Conservation (phyloP, 2,888 invertebrate genomes). For the Dione vanillae region DNA sequence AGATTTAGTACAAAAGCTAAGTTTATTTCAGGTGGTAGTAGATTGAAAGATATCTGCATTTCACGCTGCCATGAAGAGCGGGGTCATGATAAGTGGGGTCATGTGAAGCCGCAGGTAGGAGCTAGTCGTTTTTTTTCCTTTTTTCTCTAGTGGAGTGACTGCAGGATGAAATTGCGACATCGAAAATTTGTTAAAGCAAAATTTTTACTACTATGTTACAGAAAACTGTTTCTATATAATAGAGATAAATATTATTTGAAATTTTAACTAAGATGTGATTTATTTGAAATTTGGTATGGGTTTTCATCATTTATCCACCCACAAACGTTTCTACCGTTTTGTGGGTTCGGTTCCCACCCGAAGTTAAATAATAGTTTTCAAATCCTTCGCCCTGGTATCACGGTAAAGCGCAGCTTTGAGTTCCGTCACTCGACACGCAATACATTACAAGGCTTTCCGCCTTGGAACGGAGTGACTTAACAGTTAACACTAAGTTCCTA, state of each 20-base stretch:
- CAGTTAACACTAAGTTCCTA: too few relatives aligned
- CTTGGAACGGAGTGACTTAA: too few relatives aligned
- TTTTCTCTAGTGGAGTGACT: background rate
- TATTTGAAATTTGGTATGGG: background rate
- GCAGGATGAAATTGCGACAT: slow-evolving; percentile 9
- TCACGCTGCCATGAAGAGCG: slow-evolving; percentile 10
- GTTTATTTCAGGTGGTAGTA: slow-evolving; percentile 16
- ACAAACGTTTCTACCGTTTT: too few relatives aligned
- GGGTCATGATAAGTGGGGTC: slow-evolving; percentile 21
- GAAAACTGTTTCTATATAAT: too few relatives aligned
- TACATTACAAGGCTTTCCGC: too few relatives aligned
- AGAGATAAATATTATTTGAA: background rate
- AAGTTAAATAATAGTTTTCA: too few relatives aligned
- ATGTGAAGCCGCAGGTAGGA: slow-evolving; percentile 15
- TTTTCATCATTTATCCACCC: too few relatives aligned
- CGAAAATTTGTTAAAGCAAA: slow-evolving; percentile 3
- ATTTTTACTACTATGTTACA: too few relatives aligned
- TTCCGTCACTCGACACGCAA: too few relatives aligned
- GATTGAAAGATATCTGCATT: slow-evolving; percentile 16
- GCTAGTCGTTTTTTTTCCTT: slow-evolving; percentile 17
- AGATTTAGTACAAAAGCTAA: background rate
- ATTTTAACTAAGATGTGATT: background rate
- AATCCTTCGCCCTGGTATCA: too few relatives aligned
- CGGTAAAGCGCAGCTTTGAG: too few relatives aligned
- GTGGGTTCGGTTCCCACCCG: too few relatives aligned